A percentile compares a stretch with the other conserved stretches of the same genome.
phyloP scores from a whole-genome alignment of 2,888 invertebrate species.

The Oscheius sp. region DNA sequence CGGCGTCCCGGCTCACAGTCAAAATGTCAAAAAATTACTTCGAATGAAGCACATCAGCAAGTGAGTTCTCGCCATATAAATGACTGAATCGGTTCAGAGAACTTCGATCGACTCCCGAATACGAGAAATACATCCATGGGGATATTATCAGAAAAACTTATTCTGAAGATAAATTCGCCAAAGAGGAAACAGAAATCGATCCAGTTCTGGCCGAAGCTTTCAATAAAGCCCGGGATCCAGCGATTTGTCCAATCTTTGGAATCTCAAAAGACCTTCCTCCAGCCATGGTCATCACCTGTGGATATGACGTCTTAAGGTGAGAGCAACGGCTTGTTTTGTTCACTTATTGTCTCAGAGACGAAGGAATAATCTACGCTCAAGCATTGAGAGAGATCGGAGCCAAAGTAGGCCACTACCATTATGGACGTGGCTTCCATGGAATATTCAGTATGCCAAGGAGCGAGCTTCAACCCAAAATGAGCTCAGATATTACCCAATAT shows the following conservation, averaged over 20 bases:
- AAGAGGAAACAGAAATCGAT: conserved; percentile 22
- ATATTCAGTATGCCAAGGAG: neutral
- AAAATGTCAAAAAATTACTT: conserved; percentile 60
- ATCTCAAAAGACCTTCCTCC: conserved; percentile 54
- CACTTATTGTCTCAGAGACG: neutral
- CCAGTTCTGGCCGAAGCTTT: conserved; percentile 37
- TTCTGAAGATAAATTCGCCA: conserved; percentile 3
- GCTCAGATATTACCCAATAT: neutral
- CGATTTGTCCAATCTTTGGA: conserved; percentile 61
- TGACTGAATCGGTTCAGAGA: conserved; percentile 25
- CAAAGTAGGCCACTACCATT: neutral
- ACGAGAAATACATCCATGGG: conserved; percentile 3
- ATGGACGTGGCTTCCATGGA: neutral
- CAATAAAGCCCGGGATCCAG: conserved; percentile 45
- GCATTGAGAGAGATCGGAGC: neutral
- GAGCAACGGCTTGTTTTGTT: neutral
- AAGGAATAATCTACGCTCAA: neutral
- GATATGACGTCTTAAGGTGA: conserved; percentile 60
- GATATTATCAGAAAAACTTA: conserved; percentile 11
- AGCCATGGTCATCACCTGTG: conserved; percentile 61
- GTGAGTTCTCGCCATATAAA: conserved; percentile 23
- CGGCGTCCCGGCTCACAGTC: conserved; percentile 52
- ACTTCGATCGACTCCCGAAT: conserved; percentile 23
- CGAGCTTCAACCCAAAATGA: neutral
- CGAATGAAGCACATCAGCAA: conserved; percentile 56